Evolutionary conservation across 2,797 vertebrate genomes (phyloP), one percentile per base, ranked within the genome.

Genomic region (Mormyrops attenuatus): DNA sequence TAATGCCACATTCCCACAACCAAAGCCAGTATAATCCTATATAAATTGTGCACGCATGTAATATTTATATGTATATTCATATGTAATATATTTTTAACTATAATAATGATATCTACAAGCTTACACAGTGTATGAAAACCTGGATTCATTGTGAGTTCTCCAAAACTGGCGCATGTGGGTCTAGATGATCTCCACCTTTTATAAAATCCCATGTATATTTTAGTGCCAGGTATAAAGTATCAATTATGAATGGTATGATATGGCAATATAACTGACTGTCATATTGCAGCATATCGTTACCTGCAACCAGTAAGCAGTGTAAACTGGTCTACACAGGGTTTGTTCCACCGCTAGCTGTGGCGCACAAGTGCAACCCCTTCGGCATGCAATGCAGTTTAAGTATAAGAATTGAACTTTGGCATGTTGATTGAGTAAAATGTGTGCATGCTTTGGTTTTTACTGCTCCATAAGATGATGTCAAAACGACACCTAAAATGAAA

Each of bases 171-270:
- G 90, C 92, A 94, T 95, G 93, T 90, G 92, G 89, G 92, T 89
- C 93, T 91, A 91, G 94, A 91, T 91, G 88, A 93, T 92, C 93
- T 92, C 89, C 90, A 93, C 93, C 91, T 93, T 94, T 94, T 93
- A 91, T 90, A 95, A 93, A 95, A 95, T 95, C 94, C 95, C 94
- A 95, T 96, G 94, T 94, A 84, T 50, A 84, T 84, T 84, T 47
- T 22, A 84, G 41, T 84, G 69, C 41, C 5, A 5, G 15, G 69
- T 26, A 84, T 84, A 50, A 84, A 92, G 90, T 89, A 87, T 38
- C 1, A 91, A 94, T 93, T 92, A 92, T 90, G 90, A 89, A 93
- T 91, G 91, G 93, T 95, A 95, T 96, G 95, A 96, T 95, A 96
- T 95, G 91, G 94, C 91, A 93, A 93, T 91, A 86, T 89, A 34